These are phyloP conservation scores for Mastomys coucha DNA, from an alignment of 2,113 vertebrate species.

Conservation along the genomic window DNA sequence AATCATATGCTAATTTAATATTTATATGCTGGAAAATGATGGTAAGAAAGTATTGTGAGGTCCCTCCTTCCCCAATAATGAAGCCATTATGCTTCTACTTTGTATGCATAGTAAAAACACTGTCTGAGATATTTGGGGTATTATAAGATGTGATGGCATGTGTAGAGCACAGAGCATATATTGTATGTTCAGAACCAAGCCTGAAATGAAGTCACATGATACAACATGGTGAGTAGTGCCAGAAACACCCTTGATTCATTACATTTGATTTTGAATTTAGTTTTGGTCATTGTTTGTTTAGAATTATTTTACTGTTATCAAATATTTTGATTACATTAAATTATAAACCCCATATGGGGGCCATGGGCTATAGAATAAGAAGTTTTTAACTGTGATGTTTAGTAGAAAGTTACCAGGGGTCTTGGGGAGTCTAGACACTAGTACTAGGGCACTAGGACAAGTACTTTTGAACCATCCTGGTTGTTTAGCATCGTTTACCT, in stretches of 20 bases:
- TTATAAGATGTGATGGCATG: neutral
- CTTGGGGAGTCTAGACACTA: neutral
- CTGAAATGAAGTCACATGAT: neutral
- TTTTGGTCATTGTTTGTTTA: neutral
- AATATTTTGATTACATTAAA: neutral
- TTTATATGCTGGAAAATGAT: neutral
- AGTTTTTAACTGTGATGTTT: neutral
- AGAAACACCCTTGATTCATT: neutral
- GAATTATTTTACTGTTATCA: neutral
- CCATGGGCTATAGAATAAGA: too few species aligned
- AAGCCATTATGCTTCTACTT: neutral
- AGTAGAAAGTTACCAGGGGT: neutral
- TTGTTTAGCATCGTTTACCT: neutral
- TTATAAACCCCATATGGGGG: neutral
- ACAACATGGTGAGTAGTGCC: neutral
- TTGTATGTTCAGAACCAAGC: neutral
- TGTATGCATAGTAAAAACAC: neutral
- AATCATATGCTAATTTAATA: neutral
- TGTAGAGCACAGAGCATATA: neutral
- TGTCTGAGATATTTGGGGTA: neutral
- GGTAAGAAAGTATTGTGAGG: neutral
- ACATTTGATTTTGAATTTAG: neutral
- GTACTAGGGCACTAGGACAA: neutral
- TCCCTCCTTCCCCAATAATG: neutral
- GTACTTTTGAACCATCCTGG: neutral